Evolutionary conservation across 2,888 invertebrate genomes (phyloP).

Genomic region (Drosophila picticornis): DNA sequence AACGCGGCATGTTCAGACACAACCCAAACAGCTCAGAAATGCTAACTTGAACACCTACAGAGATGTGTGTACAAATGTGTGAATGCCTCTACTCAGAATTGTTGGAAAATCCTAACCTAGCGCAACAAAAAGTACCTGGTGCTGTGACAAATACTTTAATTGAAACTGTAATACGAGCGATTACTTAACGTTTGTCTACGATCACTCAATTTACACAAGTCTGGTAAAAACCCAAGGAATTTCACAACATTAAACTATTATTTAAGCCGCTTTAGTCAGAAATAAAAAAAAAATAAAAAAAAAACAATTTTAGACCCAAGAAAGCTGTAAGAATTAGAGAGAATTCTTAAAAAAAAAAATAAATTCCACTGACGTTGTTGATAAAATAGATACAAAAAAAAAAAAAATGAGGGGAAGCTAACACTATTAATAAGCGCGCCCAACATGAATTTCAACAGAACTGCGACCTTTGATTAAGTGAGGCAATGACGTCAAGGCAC

Average conservation of each 20-base stretch:
- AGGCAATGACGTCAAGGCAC: constrained; percentile 69
- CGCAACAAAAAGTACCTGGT: constrained; percentile 44
- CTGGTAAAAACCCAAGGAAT: constrained; percentile 31
- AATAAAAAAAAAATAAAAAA: not conserved
- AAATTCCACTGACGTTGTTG: constrained; percentile 7
- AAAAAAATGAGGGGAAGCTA: not conserved
- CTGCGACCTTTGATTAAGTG: constrained; percentile 61
- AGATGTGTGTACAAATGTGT: not conserved
- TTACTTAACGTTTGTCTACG: constrained; percentile 30
- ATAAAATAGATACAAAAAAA: constrained; percentile 7
- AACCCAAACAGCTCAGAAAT: not conserved
- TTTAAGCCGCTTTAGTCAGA: not conserved
- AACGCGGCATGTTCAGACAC: constrained; percentile 2
- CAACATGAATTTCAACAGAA: constrained; percentile 39
- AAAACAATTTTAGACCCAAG: not conserved
- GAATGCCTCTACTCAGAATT: not conserved
- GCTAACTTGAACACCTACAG: not conserved
- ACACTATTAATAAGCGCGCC: constrained; percentile 3
- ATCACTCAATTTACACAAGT: constrained; percentile 17
- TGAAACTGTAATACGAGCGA: not conserved
- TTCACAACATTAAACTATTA: constrained; percentile 26
- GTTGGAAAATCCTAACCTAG: constrained; percentile 61
- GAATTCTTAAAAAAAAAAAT: constrained; percentile 17
- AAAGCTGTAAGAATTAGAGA: constrained; percentile 8
- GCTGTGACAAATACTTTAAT: constrained; percentile 22